phyloP scores from a whole-genome alignment of 2,888 invertebrate species.

The Ectemnius continuus region DNA sequence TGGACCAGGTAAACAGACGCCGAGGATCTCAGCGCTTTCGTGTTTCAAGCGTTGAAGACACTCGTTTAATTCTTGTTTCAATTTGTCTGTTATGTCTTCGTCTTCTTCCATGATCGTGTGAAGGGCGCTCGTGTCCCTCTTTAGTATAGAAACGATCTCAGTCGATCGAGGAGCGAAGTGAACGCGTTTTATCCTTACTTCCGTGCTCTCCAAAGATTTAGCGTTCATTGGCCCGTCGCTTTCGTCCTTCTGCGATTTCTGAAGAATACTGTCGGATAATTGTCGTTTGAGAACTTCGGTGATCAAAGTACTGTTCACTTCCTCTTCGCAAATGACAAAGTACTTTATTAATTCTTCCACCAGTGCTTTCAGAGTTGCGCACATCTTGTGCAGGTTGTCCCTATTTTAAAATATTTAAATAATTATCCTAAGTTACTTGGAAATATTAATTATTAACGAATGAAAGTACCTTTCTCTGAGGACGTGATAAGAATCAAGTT shows the following conservation, averaged over 20 bases:
- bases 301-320: conserved; percentile 86
- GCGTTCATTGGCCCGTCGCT: background rate
- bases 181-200: conserved; percentile 79
- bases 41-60: conserved; percentile 84
- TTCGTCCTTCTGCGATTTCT: conserved; percentile 3
- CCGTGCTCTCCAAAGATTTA: conserved; percentile 19
- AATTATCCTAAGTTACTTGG: background rate
- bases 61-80: conserved; percentile 83
- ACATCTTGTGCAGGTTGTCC: conserved; percentile 84
- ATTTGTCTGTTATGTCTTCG: conserved; percentile 80
- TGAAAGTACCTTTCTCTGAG: conserved; percentile 81
- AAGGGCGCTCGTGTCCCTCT: conserved; percentile 82
- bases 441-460: background rate
- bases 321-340: conserved; percentile 87
- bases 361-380: conserved; percentile 83
- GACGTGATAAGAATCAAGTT: conserved; percentile 63
- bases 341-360: conserved; percentile 86
- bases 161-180: conserved; percentile 85
- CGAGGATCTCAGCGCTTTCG: conserved; percentile 86
- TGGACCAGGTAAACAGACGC: conserved; percentile 78
- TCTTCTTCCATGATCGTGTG: conserved; percentile 80
- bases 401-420: conserved; percentile 73
- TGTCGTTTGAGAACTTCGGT: conserved; percentile 81
- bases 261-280: conserved; percentile 16
- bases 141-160: conserved; percentile 78